Conservation (phyloP, 2,113 vertebrate genomes). For the Uria lomvia region DNA sequence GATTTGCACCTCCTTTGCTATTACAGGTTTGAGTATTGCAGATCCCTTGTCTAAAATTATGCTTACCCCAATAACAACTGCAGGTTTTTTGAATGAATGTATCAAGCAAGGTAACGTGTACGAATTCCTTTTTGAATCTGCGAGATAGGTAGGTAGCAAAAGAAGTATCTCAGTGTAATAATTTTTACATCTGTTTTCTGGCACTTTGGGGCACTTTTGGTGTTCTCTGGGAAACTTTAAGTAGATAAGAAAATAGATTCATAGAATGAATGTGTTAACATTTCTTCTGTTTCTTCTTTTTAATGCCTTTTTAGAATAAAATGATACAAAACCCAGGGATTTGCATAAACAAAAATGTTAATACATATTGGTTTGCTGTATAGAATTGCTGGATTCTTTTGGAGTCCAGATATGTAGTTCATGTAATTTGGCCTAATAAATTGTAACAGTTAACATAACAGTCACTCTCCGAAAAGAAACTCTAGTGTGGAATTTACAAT, state of each 20-base stretch:
- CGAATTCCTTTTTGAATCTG: background rate
- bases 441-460: background rate
- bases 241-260: background rate
- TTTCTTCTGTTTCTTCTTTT: background rate
- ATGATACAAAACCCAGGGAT: background rate
- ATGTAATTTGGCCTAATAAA: background rate
- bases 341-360: background rate
- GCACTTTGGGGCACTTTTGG: background rate
- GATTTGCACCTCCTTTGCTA: background rate
- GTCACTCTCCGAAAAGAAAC: background rate
- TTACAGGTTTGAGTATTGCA: background rate
- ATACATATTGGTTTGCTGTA: background rate
- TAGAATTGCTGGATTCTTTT: background rate
- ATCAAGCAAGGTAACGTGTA: background rate
- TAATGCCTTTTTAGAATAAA: background rate
- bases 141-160: background rate
- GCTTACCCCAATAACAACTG: background rate
- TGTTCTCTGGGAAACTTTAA: background rate
- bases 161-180: background rate
- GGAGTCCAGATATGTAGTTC: background rate
- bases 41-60: background rate
- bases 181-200: background rate
- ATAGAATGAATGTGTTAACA: background rate
- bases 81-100: background rate
- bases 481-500: background rate